These are phyloP conservation scores for Molorchus minor DNA, from an alignment of 2,888 invertebrate genomes.

Conservation along the genomic window DNA sequence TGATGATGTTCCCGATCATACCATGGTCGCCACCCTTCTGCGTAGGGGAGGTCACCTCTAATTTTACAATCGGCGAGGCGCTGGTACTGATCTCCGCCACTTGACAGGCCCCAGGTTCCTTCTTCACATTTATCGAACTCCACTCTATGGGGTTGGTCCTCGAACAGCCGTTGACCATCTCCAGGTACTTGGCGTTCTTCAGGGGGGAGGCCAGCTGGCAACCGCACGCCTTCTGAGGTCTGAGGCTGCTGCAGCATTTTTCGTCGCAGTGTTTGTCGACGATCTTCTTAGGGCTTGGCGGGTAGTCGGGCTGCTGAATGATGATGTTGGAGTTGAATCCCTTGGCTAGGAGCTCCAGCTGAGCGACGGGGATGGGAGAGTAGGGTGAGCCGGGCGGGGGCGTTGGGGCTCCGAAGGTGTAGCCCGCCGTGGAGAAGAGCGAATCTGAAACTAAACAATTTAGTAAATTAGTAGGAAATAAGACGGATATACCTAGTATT, in stretches of 20 bases:
- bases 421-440: slow-evolving; percentile 72
- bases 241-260: slow-evolving; percentile 54
- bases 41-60: slow-evolving; percentile 74
- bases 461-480: too few relatives aligned
- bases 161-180: slow-evolving; percentile 68
- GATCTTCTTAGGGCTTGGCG: slow-evolving; percentile 54
- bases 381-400: slow-evolving; percentile 73
- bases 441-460: slow-evolving; percentile 70
- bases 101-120: slow-evolving; percentile 71
- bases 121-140: slow-evolving; percentile 70
- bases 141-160: slow-evolving; percentile 76
- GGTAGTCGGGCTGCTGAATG: slow-evolving; percentile 59
- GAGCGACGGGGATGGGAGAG: slow-evolving; percentile 73
- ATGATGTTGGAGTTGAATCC: slow-evolving; percentile 63
- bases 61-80: slow-evolving; percentile 68
- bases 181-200: slow-evolving; percentile 44
- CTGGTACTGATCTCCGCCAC: slow-evolving; percentile 70
- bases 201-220: slow-evolving; percentile 42
- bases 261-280: slow-evolving; percentile 56
- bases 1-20: slow-evolving; percentile 29
- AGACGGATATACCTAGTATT: too few relatives aligned
- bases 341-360: slow-evolving; percentile 70
- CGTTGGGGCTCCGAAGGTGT: slow-evolving; percentile 73
- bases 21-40: slow-evolving; percentile 63
- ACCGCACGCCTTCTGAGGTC: slow-evolving; percentile 53